phyloP scores from a whole-genome alignment of 1,140 invertebrate genomes.

The Zaprionus tsacasi region DNA sequence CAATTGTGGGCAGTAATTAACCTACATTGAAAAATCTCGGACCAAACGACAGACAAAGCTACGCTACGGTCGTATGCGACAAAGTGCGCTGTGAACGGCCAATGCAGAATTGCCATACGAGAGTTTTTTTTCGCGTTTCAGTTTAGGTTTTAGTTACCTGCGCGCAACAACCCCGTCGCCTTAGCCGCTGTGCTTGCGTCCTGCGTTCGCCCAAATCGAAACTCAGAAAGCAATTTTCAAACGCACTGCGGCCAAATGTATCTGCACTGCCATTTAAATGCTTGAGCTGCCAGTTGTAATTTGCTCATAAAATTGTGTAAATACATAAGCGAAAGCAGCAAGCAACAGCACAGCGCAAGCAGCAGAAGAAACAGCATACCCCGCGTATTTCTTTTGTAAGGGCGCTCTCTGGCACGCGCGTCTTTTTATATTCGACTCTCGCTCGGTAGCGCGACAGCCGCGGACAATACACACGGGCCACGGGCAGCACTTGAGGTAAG shows the following conservation, averaged over 20 bases:
- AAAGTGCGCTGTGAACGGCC: conserved; percentile 67
- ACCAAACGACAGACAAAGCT: conserved; percentile 70
- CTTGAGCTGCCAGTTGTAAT: conserved; percentile 17
- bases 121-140: conserved; percentile 78
- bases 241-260: conserved; percentile 19
- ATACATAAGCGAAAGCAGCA: conserved; percentile 46
- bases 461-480: conserved; percentile 14
- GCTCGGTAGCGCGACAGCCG: background rate
- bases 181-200: conserved; percentile 40
- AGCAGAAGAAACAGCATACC: conserved; percentile 7
- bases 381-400: conserved; percentile 32
- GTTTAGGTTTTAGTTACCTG: conserved; percentile 76
- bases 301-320: conserved; percentile 26
- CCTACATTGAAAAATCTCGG: conserved; percentile 32
- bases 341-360: conserved; percentile 4
- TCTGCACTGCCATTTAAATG: background rate
- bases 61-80: conserved; percentile 58
- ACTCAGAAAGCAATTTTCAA: conserved; percentile 22
- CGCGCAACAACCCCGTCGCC: conserved; percentile 71
- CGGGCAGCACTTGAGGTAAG: conserved; percentile 42
- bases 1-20: conserved; percentile 5
- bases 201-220: conserved; percentile 39
- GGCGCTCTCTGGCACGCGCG: conserved; percentile 29
- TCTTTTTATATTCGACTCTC: conserved; percentile 19
- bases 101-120: conserved; percentile 66